Base-by-base conservation (phyloP, 2,797 vertebrate species). In the Rhynchonycteris naso region DNA sequence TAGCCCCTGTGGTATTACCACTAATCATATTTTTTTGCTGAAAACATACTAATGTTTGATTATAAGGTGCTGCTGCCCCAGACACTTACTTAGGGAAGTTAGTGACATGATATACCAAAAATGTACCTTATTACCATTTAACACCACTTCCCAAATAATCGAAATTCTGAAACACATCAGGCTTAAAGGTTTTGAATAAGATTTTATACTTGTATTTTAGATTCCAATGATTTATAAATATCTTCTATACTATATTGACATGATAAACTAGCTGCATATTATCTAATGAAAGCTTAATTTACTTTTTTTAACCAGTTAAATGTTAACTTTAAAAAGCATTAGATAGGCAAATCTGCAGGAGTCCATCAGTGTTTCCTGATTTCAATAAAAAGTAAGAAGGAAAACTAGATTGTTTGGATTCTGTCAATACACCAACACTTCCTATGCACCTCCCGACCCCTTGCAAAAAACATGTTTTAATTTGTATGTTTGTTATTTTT, bases 131-230 rank as follows among this genome's bases (percentile, higher is more conserved):
- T 54, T 21, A 54, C 30, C 43, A 85, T 88, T 74, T 84, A 43
- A 43, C 43, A 43, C 43, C 68, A 22, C 68, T 12, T 38, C 68
- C n/a, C 65, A 59, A 76, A 15, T 15, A 76, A 22, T 35, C 30
- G 74, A 13, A 88, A 95, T 76, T 95, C 21, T 86, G 79, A 96
- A 93, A 87, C 21, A 96, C 3, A 87, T 52, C 5, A 65, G 18
- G 43, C 7, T 69, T 52, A 65, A 71, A 89, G 47, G 35, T 85
- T 82, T 63, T 80, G 11, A 91, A 72, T 80, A 90, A 79, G 50
- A 95, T 66, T 83, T 71, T n/a, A 4, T 61, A 21, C n/a, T 91
- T 94, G 22, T 63, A 79, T 69, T 88, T 93, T 93, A 87, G 58
- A 69, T 50, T 95, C n/a, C 85, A 93, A 81, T 90, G 71, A 86